Conservation (phyloP, 2,797 vertebrate genomes). For the Megaceryle alcyon region DNA sequence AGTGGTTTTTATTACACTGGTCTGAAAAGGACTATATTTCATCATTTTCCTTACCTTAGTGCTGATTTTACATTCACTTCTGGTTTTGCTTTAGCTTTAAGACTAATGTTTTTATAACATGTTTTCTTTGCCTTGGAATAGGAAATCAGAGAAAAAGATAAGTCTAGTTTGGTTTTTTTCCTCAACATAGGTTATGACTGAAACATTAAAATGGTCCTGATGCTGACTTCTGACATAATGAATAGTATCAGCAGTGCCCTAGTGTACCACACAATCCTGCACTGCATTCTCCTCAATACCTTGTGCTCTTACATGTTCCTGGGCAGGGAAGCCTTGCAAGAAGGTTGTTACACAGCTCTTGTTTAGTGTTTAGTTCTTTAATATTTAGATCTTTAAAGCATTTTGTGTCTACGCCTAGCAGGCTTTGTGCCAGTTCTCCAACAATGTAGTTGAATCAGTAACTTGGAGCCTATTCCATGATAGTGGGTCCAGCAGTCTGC, state of each 20-base stretch:
- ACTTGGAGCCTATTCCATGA: slow-evolving; percentile 60
- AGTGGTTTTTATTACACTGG: background rate
- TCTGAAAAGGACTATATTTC: background rate
- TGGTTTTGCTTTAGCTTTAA: background rate
- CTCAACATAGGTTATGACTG: background rate
- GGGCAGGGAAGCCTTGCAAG: background rate
- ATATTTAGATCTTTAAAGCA: slow-evolving; percentile 71
- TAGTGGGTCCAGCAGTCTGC: slow-evolving; percentile 68
- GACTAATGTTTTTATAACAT: background rate
- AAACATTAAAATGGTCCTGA: background rate
- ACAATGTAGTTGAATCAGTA: slow-evolving; percentile 70
- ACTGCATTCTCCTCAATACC: background rate
- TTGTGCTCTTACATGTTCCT: background rate
- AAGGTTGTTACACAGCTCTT: slow-evolving; percentile 59
- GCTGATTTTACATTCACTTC: background rate
- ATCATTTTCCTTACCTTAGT: background rate
- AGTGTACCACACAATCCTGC: background rate
- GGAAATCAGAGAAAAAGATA: background rate
- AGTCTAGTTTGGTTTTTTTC: background rate
- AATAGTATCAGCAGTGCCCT: background rate
- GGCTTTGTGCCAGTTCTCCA: slow-evolving; percentile 52
- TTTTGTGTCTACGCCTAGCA: slow-evolving; percentile 65
- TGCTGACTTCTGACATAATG: background rate
- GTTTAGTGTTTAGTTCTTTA: slow-evolving; percentile 70
- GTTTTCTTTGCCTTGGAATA: background rate